Conservation (phyloP, 2,113 vertebrate species). For the Geococcyx californianus region DNA sequence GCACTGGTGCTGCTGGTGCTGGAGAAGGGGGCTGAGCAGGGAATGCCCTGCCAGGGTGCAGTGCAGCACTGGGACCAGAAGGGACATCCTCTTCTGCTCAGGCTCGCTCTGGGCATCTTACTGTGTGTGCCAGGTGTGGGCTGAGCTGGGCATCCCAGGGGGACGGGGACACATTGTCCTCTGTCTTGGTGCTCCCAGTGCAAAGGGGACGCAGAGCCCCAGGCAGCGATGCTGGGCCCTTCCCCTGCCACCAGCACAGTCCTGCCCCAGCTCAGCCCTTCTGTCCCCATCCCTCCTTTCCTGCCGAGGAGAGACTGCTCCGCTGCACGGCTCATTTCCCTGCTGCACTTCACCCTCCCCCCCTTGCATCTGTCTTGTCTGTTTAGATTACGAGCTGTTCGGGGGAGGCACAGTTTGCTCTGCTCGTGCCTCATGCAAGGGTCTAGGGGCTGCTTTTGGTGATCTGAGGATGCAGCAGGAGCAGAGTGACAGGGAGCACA, state of each 20-base stretch:
- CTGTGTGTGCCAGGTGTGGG: background rate
- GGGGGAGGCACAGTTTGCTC: background rate
- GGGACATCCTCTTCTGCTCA: background rate
- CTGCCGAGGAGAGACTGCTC: background rate
- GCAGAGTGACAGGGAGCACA: background rate
- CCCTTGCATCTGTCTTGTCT: background rate
- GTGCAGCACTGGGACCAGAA: accelerated
- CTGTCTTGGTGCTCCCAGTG: background rate
- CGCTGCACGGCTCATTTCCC: background rate
- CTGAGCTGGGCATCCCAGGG: background rate
- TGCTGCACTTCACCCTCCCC: background rate
- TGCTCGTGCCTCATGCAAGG: background rate
- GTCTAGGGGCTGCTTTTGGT: accelerated
- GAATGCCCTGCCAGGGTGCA: background rate
- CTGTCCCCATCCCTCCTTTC: background rate
- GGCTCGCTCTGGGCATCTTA: background rate
- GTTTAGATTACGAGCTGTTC: background rate
- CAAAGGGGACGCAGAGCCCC: background rate
- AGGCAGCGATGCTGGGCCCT: background rate
- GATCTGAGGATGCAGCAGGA: background rate
- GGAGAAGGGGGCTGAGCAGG: background rate
- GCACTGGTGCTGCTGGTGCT: accelerated
- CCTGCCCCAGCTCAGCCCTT: background rate
- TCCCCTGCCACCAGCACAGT: background rate
- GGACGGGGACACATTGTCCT: no score